Conservation (phyloP, 2,797 vertebrate species). For the Notolepis coatsorum region DNA sequence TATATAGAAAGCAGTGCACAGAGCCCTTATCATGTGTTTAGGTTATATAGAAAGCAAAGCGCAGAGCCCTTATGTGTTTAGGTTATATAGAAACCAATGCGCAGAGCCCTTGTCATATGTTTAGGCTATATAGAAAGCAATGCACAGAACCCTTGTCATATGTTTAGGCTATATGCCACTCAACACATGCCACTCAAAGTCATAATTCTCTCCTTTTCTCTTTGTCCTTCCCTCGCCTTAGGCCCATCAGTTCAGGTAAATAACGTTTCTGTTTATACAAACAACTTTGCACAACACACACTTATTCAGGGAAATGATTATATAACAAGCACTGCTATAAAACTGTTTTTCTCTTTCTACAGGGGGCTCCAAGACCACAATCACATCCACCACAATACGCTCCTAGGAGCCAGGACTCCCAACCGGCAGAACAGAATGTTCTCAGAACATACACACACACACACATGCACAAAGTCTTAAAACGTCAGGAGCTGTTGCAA, state of each 20-base stretch:
- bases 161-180: too few relatives aligned
- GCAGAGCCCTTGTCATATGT: background rate
- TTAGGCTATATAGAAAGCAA: too few relatives aligned
- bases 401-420: conserved; percentile 53
- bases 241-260: conserved; percentile 61
- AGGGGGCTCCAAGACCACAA: conserved; percentile 65
- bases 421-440: conserved; percentile 60
- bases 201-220: background rate
- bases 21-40: background rate
- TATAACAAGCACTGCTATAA: conserved; percentile 4
- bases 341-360: conserved; percentile 26
- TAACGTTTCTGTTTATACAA: background rate
- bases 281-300: background rate
- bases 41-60: too few relatives aligned
- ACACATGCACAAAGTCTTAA: conserved; percentile 3
- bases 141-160: background rate
- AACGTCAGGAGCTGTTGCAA: conserved; percentile 41
- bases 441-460: background rate
- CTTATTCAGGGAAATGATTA: background rate
- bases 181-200: background rate
- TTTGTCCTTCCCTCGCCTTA: conserved; percentile 22
- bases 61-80: background rate
- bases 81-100: background rate
- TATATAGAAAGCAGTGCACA: too few relatives aligned
- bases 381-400: conserved; percentile 68